A percentile compares a stretch with the other conserved stretches of the same genome.
These are phyloP conservation scores for Goniozus legneri DNA, from an alignment of 1,140 invertebrate genomes.

Conservation along the genomic window DNA sequence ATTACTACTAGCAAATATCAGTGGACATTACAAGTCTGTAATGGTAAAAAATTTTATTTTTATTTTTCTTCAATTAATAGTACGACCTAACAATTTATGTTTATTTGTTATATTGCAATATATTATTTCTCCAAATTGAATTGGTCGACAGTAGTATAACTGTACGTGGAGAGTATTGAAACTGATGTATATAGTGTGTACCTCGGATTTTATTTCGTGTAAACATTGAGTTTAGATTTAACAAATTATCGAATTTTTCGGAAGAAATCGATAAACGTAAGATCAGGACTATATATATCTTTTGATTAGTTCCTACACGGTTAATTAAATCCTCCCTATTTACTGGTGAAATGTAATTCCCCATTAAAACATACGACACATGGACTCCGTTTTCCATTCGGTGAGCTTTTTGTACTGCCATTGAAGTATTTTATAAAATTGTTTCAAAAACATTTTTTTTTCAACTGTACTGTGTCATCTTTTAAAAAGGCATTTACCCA, in stretches of 20 bases:
- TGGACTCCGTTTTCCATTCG: constrained; percentile 15
- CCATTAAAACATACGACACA: constrained; percentile 11
- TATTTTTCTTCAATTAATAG: no score
- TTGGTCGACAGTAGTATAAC: no score
- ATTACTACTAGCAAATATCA: no score
- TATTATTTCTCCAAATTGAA: no score
- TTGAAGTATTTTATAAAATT: constrained; percentile 6
- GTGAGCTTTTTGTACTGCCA: constrained; percentile 21
- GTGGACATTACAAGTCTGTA: no score
- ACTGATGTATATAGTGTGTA: constrained; percentile 18
- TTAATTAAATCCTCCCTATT: background rate
- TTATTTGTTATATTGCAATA: no score
- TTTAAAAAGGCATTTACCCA: background rate
- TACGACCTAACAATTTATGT: no score
- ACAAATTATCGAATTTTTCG: constrained; percentile 13
- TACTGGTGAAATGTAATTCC: constrained; percentile 16
- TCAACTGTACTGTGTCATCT: background rate
- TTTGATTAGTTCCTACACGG: no score
- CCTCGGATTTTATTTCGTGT: constrained; percentile 20
- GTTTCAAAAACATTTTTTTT: background rate
- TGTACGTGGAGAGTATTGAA: background rate
- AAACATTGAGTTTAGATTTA: constrained; percentile 24
- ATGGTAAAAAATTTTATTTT: no score
- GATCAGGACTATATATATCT: background rate
- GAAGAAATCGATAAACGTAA: background rate